Conservation (phyloP, 2,888 invertebrate genomes). For the Dynastes grantii region DNA sequence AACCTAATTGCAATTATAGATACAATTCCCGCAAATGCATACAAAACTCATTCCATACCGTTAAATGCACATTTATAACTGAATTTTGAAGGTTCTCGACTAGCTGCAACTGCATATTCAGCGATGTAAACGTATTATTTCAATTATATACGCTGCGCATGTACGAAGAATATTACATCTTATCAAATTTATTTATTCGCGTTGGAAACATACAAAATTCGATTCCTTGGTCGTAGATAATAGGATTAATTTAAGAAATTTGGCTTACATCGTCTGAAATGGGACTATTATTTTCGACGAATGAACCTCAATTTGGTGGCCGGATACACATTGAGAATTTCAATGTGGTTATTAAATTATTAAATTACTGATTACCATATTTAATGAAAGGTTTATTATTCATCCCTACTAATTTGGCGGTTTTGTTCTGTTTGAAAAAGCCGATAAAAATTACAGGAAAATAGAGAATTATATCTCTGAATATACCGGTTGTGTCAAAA, state of each 20-base stretch:
- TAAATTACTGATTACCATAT: too few relatives aligned
- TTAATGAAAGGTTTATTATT: too few relatives aligned
- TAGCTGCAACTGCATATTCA: too few relatives aligned
- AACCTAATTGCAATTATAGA: conserved; percentile 2
- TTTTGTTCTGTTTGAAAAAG: too few relatives aligned
- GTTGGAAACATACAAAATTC: background rate
- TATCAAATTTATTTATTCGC: background rate
- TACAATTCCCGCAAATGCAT: background rate
- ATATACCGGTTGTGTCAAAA: too few relatives aligned
- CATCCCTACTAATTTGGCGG: too few relatives aligned
- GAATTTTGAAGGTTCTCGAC: background rate
- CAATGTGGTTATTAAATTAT: too few relatives aligned
- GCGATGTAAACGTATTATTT: too few relatives aligned
- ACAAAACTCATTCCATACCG: background rate
- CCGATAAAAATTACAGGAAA: too few relatives aligned
- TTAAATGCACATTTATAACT: background rate
- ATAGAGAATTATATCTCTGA: too few relatives aligned
- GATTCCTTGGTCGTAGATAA: background rate
- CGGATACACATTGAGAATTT: too few relatives aligned
- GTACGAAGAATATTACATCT: background rate
- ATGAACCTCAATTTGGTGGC: background rate
- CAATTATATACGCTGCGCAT: background rate
- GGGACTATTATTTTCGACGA: background rate
- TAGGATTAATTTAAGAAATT: background rate
- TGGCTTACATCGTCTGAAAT: too few relatives aligned